phyloP scores from a whole-genome alignment of 2,888 invertebrate species.

The Pammene fasciana region DNA sequence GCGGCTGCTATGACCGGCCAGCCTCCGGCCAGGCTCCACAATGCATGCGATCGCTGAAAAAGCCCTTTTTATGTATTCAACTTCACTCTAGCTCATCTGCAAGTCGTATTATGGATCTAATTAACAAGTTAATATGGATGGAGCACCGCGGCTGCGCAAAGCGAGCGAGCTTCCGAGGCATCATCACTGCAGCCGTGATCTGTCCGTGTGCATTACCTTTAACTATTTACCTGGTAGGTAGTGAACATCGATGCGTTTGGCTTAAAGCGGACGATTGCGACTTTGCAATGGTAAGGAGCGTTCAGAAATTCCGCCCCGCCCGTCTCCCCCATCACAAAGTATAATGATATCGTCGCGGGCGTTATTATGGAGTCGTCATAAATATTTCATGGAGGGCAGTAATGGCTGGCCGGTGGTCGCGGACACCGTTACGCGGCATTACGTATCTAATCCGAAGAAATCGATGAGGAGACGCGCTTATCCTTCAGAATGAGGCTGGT shows the following conservation, averaged over 20 bases:
- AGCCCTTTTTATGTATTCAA: conserved; percentile 88
- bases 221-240: conserved; percentile 61
- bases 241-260: conserved; percentile 53
- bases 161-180: conserved; percentile 50
- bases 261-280: conserved; percentile 65
- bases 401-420: conserved; percentile 68
- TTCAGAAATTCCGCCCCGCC: conserved; percentile 83
- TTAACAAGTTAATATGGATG: conserved; percentile 95
- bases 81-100: conserved; percentile 90
- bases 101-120: conserved; percentile 95
- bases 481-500: neutral
- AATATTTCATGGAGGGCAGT: conserved; percentile 83
- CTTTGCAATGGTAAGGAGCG: conserved; percentile 82
- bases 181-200: conserved; percentile 30
- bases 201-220: conserved; percentile 50
- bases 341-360: conserved; percentile 83
- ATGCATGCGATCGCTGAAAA: conserved; percentile 84
- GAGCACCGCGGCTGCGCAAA: conserved; percentile 83
- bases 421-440: conserved; percentile 46
- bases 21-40: conserved; percentile 57
- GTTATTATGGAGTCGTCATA: conserved; percentile 83
- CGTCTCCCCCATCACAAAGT: conserved; percentile 84
- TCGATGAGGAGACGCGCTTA: conserved; percentile 25
- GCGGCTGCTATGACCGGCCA: conserved; percentile 68
- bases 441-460: conserved; percentile 44